These are phyloP conservation scores for Neodontobutis hainanensis DNA, from an alignment of 2,113 vertebrate genomes.

Conservation along the genomic window DNA sequence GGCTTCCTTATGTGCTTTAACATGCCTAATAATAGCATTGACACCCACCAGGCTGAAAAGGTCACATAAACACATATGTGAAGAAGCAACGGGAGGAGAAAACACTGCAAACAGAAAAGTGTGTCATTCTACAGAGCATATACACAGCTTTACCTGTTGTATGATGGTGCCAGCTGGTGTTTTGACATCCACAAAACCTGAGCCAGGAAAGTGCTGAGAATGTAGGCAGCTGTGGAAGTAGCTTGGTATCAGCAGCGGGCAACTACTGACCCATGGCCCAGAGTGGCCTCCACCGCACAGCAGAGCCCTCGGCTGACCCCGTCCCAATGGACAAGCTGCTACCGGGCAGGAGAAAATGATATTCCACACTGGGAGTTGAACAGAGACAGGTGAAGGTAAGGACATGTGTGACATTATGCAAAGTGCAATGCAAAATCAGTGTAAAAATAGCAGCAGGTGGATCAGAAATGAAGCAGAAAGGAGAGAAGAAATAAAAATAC, in stretches of 20 bases:
- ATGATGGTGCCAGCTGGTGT: slow-evolving; percentile 83
- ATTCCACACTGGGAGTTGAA: slow-evolving; percentile 14
- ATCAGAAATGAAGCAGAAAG: slow-evolving; percentile 9
- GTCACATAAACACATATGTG: slow-evolving; percentile 27
- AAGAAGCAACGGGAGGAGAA: slow-evolving; percentile 9
- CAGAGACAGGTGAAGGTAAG: slow-evolving; percentile 26
- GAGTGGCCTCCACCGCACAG: slow-evolving; percentile 75
- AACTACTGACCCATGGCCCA: slow-evolving; percentile 76
- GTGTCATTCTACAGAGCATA: slow-evolving; percentile 24
- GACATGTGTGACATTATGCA: slow-evolving; percentile 14
- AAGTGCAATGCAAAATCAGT: slow-evolving; percentile 20
- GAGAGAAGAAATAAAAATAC: slow-evolving; percentile 1
- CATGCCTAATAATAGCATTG: slow-evolving; percentile 20
- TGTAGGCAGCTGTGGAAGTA: slow-evolving; percentile 76
- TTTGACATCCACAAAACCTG: slow-evolving; percentile 80
- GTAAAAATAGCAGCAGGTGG: slow-evolving; percentile 35
- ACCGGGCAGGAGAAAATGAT: slow-evolving; percentile 67
- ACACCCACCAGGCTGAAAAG: slow-evolving; percentile 16
- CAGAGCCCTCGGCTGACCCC: slow-evolving; percentile 74
- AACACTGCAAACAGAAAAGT: slow-evolving; percentile 17
- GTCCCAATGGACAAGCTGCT: slow-evolving; percentile 79
- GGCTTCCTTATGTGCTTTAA: slow-evolving; percentile 1
- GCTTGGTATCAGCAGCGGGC: slow-evolving; percentile 79
- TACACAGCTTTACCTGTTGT: slow-evolving; percentile 73
- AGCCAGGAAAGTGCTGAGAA: slow-evolving; percentile 60